phyloP scores from a whole-genome alignment of 2,113 vertebrate species.

The Trogon surrucura region DNA sequence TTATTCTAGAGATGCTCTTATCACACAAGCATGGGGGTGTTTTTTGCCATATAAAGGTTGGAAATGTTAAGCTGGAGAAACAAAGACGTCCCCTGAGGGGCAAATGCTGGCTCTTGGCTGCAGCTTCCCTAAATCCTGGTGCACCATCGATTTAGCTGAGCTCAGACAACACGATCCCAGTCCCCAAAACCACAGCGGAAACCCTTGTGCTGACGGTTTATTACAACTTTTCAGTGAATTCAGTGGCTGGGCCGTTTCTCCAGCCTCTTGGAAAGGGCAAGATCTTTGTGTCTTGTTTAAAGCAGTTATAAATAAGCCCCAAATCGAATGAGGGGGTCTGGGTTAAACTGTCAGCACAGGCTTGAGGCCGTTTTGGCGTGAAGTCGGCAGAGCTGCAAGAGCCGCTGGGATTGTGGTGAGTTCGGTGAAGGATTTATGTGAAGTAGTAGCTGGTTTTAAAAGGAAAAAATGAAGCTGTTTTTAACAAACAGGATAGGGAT shows the following conservation, averaged over 20 bases:
- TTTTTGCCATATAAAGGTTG: background rate
- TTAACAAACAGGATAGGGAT: background rate
- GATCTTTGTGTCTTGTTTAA: background rate
- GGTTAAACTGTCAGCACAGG: background rate
- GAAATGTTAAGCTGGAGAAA: background rate
- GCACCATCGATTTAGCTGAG: background rate
- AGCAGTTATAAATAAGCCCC: background rate
- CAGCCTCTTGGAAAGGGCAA: background rate
- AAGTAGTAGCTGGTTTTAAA: background rate
- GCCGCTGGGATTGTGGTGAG: background rate
- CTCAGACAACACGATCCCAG: background rate
- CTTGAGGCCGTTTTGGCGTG: background rate
- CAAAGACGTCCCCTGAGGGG: background rate
- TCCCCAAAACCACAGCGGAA: too few relatives aligned
- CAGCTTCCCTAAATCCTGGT: background rate
- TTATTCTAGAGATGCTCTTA: background rate
- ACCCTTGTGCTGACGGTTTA: background rate
- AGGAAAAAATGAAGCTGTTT: background rate
- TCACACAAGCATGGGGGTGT: background rate
- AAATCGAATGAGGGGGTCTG: background rate
- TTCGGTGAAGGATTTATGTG: background rate
- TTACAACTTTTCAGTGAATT: too few relatives aligned
- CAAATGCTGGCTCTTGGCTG: background rate
- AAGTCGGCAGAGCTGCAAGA: background rate
- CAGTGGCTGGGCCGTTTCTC: accelerated